phyloP scores from a whole-genome alignment of 2,797 vertebrate genomes.

The Chlorospingus semifuscus region DNA sequence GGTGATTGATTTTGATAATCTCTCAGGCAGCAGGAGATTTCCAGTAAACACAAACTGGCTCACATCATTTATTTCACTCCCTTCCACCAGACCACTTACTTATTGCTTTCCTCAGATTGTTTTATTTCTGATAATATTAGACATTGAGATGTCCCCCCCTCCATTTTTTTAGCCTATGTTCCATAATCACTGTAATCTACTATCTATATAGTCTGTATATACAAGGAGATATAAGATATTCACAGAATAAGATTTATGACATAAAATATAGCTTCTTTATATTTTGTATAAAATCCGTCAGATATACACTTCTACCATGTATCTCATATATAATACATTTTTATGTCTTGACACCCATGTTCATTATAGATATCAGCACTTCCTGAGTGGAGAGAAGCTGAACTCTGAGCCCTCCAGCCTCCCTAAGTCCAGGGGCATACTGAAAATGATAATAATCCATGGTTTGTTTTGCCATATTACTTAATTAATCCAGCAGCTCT shows the following conservation, averaged over 20 bases:
- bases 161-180: background rate
- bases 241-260: background rate
- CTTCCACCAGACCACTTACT: slow-evolving; percentile 48
- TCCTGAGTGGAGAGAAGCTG: slow-evolving; percentile 31
- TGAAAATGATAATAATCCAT: slow-evolving; percentile 38
- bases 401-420: slow-evolving; percentile 39
- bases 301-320: background rate
- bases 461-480: slow-evolving; percentile 54
- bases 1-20: slow-evolving; percentile 68
- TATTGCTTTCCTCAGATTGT: slow-evolving; percentile 45
- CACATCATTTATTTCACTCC: slow-evolving; percentile 44
- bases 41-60: slow-evolving; percentile 63
- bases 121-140: slow-evolving; percentile 56
- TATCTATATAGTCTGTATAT: background rate
- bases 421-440: background rate
- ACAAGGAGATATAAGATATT: background rate
- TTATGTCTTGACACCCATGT: background rate
- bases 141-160: background rate
- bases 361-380: slow-evolving; percentile 44
- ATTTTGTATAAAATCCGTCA: background rate
- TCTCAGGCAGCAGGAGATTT: slow-evolving; percentile 63
- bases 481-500: slow-evolving; percentile 64
- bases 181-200: slow-evolving; percentile 8
- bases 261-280: background rate
- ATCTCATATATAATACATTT: background rate